A percentile compares a stretch with the other conserved stretches of the same genome.
These are phyloP conservation scores for fruit fly (Drosophila melanogaster) DNA, from an alignment of 1,140 invertebrate genomes.

Conservation along the genomic window Release_6_plus_ISO1_MT NT_037436.4:20933001-20933500, in stretches of 20 bases:
- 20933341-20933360: conserved; percentile 24
- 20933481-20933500: conserved; percentile 33
- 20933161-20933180: conserved; percentile 53
- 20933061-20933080: conserved; percentile 40
- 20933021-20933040: conserved; percentile 53
- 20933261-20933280: conserved; percentile 59
- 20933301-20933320: conserved; percentile 56
- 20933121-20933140: conserved; percentile 81
- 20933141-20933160: conserved; percentile 73
- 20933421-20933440: conserved; percentile 51
- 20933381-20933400: conserved; percentile 75
- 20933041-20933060: conserved; percentile 15
- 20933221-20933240: conserved; percentile 20
- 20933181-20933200: conserved; percentile 78
- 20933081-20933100: conserved; percentile 41
- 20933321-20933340: conserved; percentile 61
- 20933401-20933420: conserved; percentile 50
- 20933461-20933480: conserved; percentile 46
- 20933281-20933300: conserved; percentile 60
- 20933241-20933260: conserved; percentile 17
- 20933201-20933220: conserved; percentile 57
- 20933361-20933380: conserved; percentile 77
- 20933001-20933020: conserved; percentile 37
- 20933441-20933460: conserved; percentile 66
- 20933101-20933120: conserved; percentile 62